Conservation (phyloP, 2,888 invertebrate species). For the Himalopsyche anomala region DNA sequence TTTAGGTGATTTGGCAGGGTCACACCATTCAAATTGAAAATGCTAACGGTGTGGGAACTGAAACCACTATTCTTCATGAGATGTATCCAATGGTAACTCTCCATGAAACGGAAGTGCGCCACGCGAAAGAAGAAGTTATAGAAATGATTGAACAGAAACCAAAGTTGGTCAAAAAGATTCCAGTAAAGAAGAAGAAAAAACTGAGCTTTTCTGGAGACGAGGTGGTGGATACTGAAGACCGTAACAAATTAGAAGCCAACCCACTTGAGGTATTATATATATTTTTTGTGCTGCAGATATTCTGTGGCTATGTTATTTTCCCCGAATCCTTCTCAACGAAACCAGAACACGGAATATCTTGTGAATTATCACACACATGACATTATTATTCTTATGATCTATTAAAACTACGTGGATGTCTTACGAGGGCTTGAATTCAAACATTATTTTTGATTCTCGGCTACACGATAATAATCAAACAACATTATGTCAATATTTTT, state of each 20-base stretch:
- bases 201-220: slow-evolving; percentile 71
- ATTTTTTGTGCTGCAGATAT: no score
- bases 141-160: slow-evolving; percentile 71
- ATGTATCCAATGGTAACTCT: slow-evolving; percentile 62
- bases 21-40: slow-evolving; percentile 81
- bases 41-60: slow-evolving; percentile 68
- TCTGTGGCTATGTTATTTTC: no score
- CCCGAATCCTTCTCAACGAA: no score
- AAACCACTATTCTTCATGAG: slow-evolving; percentile 64
- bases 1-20: slow-evolving; percentile 82
- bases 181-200: slow-evolving; percentile 76
- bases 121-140: slow-evolving; percentile 71
- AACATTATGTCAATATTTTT: no score
- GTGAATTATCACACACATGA: no score
- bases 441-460: no score
- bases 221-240: slow-evolving; percentile 76
- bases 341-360: no score
- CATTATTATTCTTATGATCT: no score
- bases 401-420: no score
- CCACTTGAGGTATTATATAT: slow-evolving; percentile 73
- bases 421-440: no score
- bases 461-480: no score
- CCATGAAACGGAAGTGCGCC: slow-evolving; percentile 69
- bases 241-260: slow-evolving; percentile 83
- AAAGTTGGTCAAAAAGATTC: slow-evolving; percentile 74